Conservation (phyloP, 2,113 vertebrate species). For the Xyliphius kryptos region DNA sequence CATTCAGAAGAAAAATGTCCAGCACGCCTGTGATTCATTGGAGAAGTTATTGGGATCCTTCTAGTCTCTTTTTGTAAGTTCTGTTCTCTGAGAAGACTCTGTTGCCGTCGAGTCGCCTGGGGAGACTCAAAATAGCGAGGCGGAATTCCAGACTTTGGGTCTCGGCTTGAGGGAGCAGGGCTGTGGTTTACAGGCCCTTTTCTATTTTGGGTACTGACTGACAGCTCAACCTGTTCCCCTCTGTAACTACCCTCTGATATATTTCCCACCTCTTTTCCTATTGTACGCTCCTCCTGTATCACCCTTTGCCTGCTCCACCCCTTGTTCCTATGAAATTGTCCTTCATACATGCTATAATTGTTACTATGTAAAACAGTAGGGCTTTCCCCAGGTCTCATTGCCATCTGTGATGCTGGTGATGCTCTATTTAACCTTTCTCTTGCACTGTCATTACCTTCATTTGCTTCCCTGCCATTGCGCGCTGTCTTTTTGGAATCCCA, state of each 20-base stretch:
- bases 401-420: not conserved
- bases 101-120: slow-evolving; percentile 58
- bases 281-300: slow-evolving; percentile 52
- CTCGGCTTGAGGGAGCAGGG: slow-evolving; percentile 63
- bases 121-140: slow-evolving; percentile 61
- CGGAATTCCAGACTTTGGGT: slow-evolving; percentile 60
- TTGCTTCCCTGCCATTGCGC: too few relatives aligned
- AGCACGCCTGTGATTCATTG: slow-evolving; percentile 44
- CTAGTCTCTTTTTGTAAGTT: slow-evolving; percentile 55
- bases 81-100: slow-evolving; percentile 51
- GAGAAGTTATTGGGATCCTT: slow-evolving; percentile 47
- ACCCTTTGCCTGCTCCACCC: slow-evolving; percentile 46
- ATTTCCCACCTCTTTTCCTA: slow-evolving; percentile 56
- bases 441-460: slow-evolving; percentile 29
- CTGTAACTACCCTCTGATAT: slow-evolving; percentile 59
- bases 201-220: slow-evolving; percentile 80
- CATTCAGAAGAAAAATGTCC: slow-evolving; percentile 45
- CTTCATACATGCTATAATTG: slow-evolving; percentile 44
- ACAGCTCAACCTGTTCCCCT: slow-evolving; percentile 82
- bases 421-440: slow-evolving; percentile 44
- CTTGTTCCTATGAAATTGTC: slow-evolving; percentile 50
- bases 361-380: slow-evolving; percentile 46
- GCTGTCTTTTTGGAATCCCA: too few relatives aligned
- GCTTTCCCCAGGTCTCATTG: slow-evolving; percentile 55
- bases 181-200: slow-evolving; percentile 59